Base-by-base conservation (phyloP, 2,888 invertebrate species). In the Tanytarsus gracilentus region DNA sequence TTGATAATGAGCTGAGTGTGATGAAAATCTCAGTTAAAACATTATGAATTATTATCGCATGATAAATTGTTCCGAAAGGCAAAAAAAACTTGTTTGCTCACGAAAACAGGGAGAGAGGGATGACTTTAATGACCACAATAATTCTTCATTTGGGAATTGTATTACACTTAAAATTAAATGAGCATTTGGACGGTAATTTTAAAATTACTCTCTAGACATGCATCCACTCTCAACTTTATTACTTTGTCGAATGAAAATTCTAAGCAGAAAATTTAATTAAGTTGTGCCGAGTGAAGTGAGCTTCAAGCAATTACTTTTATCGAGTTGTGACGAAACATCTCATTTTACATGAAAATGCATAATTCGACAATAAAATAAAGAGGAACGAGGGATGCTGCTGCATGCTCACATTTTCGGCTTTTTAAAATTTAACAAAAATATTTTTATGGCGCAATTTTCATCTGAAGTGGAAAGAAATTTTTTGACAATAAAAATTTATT, bases 101-200 rank as follows among this genome's bases (percentile, higher is more conserved):
- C 23, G 23, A 18, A 18, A 44, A 44, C 23, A 23, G 23, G 9
- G 23, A 44, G 44, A 23, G 44, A 40, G 30, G 36, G 36, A 53
- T 55, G 39, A 55, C 18, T 58, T 58, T 58, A 58, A 58, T 58
- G 58, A 58, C 58, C 58, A 58, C 58, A 58, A 58, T 58, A 58
- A 58, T 48, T 58, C 58, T 58, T 58, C 58, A 44, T 58, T 58
- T 58, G 58, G 33, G 33, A 55, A 39, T 36, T 23, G 25, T 58
- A 21, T 48, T 36, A 18, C 58, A 58, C 58, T 55, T 56, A 40
- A 58, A 39, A 48, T 48, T 58, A 58, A 58, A 58, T 58, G 48
- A 58, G 29, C 26, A 16, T 44, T 27, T 23, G 26, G 16, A 26
- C 14, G 55, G 40, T 55, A 26, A 36, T 36, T 40, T 40, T 16